These are phyloP conservation scores for Silurus aristotelis DNA, from an alignment of 2,797 vertebrate genomes.

Conservation along the genomic window DNA sequence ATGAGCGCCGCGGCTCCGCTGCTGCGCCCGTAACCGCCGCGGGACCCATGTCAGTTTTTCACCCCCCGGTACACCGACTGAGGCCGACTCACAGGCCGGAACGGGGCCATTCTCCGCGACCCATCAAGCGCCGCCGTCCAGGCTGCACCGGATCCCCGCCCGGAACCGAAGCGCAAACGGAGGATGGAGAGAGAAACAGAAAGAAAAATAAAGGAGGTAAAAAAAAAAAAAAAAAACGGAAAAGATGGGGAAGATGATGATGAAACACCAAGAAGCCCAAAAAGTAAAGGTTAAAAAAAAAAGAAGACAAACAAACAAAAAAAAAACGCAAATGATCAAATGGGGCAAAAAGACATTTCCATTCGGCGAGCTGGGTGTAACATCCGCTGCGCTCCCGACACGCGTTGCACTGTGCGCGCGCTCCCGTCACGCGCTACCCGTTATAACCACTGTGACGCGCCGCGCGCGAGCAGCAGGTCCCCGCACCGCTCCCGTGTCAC, in stretches of 20 bases:
- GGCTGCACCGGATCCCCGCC: conserved; percentile 67
- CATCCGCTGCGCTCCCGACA: conserved; percentile 63
- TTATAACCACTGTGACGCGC: conserved; percentile 45
- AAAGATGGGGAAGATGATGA: conserved; percentile 48
- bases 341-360: conserved; percentile 61
- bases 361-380: conserved; percentile 54
- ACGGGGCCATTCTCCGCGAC: conserved; percentile 74
- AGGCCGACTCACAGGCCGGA: conserved; percentile 66
- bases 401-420: conserved; percentile 48
- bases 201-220: conserved; percentile 56
- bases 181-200: conserved; percentile 63
- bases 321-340: conserved; percentile 16
- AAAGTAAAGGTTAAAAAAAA: conserved; percentile 34
- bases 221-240: conserved; percentile 54
- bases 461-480: conserved; percentile 67
- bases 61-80: conserved; percentile 59
- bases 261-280: conserved; percentile 43
- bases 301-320: conserved; percentile 21
- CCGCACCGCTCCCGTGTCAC: conserved; percentile 68
- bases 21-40: conserved; percentile 63
- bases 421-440: conserved; percentile 49
- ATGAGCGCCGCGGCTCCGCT: conserved; percentile 70
- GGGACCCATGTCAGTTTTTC: conserved; percentile 70
- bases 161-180: conserved; percentile 58
- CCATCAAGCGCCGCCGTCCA: conserved; percentile 36